Conservation (phyloP, 2,113 vertebrate species). For the Petroica traversi region DNA sequence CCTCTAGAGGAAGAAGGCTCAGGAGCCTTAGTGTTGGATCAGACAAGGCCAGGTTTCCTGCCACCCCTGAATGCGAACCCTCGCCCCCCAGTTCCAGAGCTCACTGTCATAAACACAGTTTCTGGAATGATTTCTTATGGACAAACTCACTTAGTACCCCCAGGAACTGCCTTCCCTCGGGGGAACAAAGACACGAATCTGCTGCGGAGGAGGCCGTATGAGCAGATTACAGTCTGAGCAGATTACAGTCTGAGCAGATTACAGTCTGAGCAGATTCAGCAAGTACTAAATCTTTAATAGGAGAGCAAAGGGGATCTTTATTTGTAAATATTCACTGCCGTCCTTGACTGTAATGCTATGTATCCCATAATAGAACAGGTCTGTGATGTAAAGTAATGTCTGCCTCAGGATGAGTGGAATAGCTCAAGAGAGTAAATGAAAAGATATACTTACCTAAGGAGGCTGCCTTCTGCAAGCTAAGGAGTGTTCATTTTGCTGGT, state of each 20-base stretch:
- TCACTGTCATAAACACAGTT: conserved; percentile 63
- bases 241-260: conserved; percentile 82
- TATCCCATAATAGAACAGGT: not conserved
- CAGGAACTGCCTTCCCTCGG: conserved; percentile 75
- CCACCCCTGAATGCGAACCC: conserved; percentile 81
- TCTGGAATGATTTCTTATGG: conserved; percentile 70
- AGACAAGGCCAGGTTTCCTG: conserved; percentile 82
- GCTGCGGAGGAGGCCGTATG: conserved; percentile 73
- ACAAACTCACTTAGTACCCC: conserved; percentile 75
- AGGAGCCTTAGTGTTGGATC: conserved; percentile 77
- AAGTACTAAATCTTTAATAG: conserved; percentile 79
- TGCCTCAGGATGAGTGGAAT: not conserved
- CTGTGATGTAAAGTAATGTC: not conserved
- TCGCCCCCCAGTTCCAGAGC: conserved; percentile 75
- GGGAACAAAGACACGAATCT: conserved; percentile 79
- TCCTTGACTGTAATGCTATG: not conserved
- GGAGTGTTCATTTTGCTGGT: not conserved
- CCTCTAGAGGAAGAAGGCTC: conserved; percentile 78
- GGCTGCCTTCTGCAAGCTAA: not conserved
- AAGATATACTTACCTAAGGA: not conserved
- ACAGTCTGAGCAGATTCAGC: conserved; percentile 89
- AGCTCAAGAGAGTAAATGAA: not conserved
- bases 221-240: conserved; percentile 87
- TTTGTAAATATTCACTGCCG: not conserved
- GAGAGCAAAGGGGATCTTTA: conserved; percentile 16